Evolutionary conservation across 2,797 vertebrate genomes (phyloP).

Genomic region (Platyrinchus mystaceus): DNA sequence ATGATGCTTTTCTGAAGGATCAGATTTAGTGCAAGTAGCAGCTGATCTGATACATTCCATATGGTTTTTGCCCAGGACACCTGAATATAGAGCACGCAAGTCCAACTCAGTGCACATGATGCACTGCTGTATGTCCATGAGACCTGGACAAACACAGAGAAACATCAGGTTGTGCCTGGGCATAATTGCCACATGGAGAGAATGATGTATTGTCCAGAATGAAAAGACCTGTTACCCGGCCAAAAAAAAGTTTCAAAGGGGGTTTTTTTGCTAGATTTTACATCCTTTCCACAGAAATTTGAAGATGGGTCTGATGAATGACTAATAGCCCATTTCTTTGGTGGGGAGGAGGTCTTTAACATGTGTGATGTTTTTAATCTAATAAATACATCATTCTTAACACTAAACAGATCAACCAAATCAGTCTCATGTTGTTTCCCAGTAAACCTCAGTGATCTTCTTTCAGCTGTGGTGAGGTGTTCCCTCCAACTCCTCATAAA

Average conservation of each 20-base stretch:
- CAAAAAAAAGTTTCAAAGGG: background rate
- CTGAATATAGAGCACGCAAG: background rate
- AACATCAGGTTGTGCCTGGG: background rate
- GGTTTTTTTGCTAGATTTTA: background rate
- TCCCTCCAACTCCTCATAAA: background rate
- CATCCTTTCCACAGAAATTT: background rate
- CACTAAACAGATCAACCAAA: background rate
- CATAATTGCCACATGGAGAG: background rate
- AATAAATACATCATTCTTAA: background rate
- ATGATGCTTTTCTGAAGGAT: background rate
- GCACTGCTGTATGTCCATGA: background rate
- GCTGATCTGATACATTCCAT: background rate
- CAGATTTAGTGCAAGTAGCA: background rate
- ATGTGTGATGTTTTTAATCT: background rate
- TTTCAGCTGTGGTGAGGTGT: background rate
- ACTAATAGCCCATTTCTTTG: background rate
- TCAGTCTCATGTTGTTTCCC: background rate
- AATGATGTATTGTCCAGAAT: background rate
- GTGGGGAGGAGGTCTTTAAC: background rate
- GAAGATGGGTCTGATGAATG: background rate
- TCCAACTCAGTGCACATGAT: background rate
- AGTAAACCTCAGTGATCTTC: background rate
- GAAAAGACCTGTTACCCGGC: background rate
- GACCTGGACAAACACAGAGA: background rate
- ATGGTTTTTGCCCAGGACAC: background rate